phyloP scores from a whole-genome alignment of 1,140 invertebrate species.

The Physella acuta region DNA sequence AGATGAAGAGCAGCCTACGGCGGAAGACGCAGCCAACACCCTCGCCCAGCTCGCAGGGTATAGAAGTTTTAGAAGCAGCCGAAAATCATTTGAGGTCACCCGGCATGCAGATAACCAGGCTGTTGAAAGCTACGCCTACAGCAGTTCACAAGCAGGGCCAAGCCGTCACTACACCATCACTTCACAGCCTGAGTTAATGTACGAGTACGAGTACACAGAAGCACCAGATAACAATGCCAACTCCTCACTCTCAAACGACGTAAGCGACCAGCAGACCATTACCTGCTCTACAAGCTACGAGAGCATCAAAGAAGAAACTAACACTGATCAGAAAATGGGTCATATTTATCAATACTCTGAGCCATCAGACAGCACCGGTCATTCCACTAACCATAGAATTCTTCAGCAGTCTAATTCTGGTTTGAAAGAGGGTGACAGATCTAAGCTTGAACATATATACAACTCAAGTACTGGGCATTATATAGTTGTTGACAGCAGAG shows the following conservation, averaged over 20 bases:
- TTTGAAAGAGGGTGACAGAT: not conserved
- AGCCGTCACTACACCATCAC: not conserved
- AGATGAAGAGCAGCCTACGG: slow-evolving; percentile 29
- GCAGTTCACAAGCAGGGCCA: not conserved
- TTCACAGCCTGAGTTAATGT: not conserved
- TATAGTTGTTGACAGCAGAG: not conserved
- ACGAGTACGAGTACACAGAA: slow-evolving; percentile 5
- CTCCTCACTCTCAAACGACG: not conserved
- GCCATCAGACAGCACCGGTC: not conserved
- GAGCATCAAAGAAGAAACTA: no score
- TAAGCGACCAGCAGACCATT: no score
- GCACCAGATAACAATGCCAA: not conserved
- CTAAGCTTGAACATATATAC: not conserved
- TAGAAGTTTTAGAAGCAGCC: slow-evolving; percentile 10
- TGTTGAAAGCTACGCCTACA: slow-evolving; percentile 3
- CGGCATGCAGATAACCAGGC: not conserved
- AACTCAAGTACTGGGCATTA: not conserved
- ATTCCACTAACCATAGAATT: not conserved
- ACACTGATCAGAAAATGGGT: no score
- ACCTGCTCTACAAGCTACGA: no score
- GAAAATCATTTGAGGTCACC: not conserved
- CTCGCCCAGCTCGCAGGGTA: slow-evolving; percentile 30
- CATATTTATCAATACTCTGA: no score
- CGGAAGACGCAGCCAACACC: slow-evolving; percentile 33
- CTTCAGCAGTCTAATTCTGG: not conserved